Conservation (phyloP, 2,113 vertebrate species). For the Cyanistes caeruleus region DNA sequence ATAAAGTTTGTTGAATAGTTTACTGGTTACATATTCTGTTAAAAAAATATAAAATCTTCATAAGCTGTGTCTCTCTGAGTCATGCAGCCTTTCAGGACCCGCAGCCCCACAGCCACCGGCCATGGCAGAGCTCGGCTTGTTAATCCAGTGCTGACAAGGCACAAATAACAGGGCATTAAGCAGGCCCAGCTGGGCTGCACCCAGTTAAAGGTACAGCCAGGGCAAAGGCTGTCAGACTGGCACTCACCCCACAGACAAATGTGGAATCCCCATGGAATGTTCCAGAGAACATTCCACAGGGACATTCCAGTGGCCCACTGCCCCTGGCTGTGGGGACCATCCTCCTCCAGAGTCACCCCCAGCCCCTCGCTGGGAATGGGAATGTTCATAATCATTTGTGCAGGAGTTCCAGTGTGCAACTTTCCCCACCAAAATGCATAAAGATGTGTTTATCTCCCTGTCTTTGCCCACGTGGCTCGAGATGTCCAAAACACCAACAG, state of each 20-base stretch:
- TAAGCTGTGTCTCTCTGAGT: background rate
- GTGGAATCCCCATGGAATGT: no score
- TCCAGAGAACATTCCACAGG: background rate
- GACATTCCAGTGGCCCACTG: rapidly evolving
- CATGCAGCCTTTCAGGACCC: background rate
- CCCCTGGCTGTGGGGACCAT: background rate
- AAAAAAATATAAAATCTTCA: background rate
- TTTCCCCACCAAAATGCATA: background rate
- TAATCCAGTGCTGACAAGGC: background rate
- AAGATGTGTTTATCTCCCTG: background rate
- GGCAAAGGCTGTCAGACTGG: background rate
- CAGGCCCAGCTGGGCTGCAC: background rate
- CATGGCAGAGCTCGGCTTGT: background rate
- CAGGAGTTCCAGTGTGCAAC: background rate
- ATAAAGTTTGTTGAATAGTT: background rate
- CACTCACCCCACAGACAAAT: background rate
- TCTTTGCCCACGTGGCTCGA: background rate
- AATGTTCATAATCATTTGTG: background rate
- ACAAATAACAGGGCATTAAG: background rate
- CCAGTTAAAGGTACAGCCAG: background rate
- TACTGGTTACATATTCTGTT: background rate
- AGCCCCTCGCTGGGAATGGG: background rate
- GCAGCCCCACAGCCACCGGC: background rate
- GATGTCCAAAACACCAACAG: background rate
- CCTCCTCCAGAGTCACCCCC: background rate